Conservation (phyloP, 2,888 invertebrate species). For the Epiblema foenella region DNA sequence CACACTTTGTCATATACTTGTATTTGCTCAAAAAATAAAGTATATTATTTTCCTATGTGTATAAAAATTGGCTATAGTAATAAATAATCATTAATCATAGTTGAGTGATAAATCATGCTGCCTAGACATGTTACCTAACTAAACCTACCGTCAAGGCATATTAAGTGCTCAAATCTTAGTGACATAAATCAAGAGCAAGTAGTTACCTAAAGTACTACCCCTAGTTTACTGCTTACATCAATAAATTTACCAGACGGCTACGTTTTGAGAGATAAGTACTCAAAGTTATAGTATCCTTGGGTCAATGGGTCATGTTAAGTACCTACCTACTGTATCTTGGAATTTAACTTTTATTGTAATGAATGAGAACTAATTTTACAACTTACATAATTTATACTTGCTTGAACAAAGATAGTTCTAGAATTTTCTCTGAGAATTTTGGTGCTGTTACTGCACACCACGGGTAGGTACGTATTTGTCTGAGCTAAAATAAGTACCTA, state of each 20-base stretch:
- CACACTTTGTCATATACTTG: no score
- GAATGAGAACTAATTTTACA: no score
- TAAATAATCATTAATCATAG: slow-evolving; percentile 4
- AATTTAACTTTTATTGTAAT: background rate
- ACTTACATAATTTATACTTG: no score
- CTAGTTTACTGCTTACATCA: slow-evolving; percentile 31
- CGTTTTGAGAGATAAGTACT: slow-evolving; percentile 42
- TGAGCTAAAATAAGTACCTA: background rate
- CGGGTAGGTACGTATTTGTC: no score
- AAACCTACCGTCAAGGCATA: slow-evolving; percentile 19
- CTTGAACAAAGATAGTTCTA: no score
- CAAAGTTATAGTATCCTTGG: slow-evolving; percentile 5
- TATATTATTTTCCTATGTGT: no score
- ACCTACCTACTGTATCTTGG: background rate
- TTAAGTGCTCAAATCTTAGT: slow-evolving; percentile 35
- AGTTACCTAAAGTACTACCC: slow-evolving; percentile 33
- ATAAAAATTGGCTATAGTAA: no score
- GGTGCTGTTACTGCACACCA: no score
- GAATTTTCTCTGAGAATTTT: no score
- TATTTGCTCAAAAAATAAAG: no score
- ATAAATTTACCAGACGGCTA: slow-evolving; percentile 36
- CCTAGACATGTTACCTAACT: slow-evolving; percentile 28
- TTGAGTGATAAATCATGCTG: slow-evolving; percentile 21
- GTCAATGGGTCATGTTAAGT: slow-evolving; percentile 12
- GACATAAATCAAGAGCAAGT: slow-evolving; percentile 38